Evolutionary conservation across 1,140 invertebrate species (phyloP).

Genomic region (Mycetomoellerius zeteki): DNA sequence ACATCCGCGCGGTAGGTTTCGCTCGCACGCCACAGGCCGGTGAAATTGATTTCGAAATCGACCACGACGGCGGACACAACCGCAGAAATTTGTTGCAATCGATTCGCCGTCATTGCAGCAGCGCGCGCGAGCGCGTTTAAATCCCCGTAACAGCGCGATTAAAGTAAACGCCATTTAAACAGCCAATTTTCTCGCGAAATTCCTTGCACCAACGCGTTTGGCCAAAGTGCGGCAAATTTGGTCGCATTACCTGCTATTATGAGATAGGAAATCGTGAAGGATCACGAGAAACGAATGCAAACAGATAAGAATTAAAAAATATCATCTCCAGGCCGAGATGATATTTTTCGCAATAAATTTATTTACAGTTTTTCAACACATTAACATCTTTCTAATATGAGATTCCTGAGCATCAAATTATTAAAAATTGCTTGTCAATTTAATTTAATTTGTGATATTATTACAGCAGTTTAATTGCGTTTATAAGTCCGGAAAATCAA

Average conservation of each 20-base stretch:
- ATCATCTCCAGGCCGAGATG: too few relatives aligned
- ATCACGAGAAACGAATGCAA: conserved; percentile 5
- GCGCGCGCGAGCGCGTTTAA: conserved; percentile 12
- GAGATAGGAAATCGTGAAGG: background rate
- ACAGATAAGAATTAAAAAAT: background rate
- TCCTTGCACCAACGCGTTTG: conserved; percentile 5
- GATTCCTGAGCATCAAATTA: too few relatives aligned
- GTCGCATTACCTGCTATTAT: background rate
- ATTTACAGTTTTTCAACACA: too few relatives aligned
- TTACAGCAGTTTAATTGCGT: too few relatives aligned
- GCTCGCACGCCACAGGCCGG: conserved; percentile 34
- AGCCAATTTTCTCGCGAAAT: conserved; percentile 36
- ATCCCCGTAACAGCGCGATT: conserved; percentile 33
- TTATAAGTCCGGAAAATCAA: too few relatives aligned
- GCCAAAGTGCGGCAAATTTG: conserved; percentile 25
- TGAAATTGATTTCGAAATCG: conserved; percentile 70
- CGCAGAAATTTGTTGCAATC: conserved; percentile 65
- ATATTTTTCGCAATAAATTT: too few relatives aligned
- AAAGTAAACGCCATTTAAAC: conserved; percentile 48
- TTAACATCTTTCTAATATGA: too few relatives aligned
- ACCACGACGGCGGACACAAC: conserved; percentile 51
- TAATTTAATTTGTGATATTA: too few relatives aligned
- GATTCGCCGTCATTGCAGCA: conserved; percentile 43
- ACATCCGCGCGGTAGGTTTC: conserved; percentile 29
- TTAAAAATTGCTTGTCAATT: too few relatives aligned